Percentiles rank a stretch among this genome's conserved stretches.
phyloP scores from a whole-genome alignment of 2,888 invertebrate species.

The Capitulum mitella region DNA sequence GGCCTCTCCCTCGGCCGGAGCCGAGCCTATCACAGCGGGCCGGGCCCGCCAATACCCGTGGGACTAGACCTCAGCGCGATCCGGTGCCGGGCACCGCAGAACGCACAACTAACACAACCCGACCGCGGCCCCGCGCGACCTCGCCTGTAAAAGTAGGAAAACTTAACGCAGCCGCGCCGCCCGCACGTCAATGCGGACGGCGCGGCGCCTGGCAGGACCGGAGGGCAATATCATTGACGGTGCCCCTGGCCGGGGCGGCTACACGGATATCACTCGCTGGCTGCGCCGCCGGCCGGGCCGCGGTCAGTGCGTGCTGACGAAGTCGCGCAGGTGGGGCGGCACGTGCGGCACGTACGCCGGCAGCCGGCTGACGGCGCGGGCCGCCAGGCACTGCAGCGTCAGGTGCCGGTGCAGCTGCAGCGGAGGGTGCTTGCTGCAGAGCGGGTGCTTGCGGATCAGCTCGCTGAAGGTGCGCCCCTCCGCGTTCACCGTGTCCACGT shows the following conservation, averaged over 20 bases:
- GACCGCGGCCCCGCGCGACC: background rate
- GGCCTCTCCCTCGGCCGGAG: no score
- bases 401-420: conserved; percentile 52
- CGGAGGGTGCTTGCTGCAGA: conserved; percentile 15
- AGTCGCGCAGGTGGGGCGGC: conserved; percentile 12
- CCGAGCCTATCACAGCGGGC: background rate
- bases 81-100: background rate
- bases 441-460: conserved; percentile 42
- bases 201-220: no score
- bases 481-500: conserved; percentile 72
- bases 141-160: background rate
- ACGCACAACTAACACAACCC: background rate
- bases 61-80: background rate
- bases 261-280: background rate
- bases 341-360: background rate
- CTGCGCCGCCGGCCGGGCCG: background rate
- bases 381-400: conserved; percentile 76
- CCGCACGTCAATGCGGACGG: background rate
- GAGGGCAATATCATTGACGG: background rate
- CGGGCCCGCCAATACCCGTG: background rate
- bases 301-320: conserved; percentile 21
- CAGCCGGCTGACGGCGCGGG: conserved; percentile 57
- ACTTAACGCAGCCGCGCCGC: background rate
- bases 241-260: background rate
- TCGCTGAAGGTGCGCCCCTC: conserved; percentile 67